Evolutionary conservation across 2,113 vertebrate genomes (phyloP), one percentile per base, ranked within the genome.

Genomic region (Chaetura pelagica): DNA sequence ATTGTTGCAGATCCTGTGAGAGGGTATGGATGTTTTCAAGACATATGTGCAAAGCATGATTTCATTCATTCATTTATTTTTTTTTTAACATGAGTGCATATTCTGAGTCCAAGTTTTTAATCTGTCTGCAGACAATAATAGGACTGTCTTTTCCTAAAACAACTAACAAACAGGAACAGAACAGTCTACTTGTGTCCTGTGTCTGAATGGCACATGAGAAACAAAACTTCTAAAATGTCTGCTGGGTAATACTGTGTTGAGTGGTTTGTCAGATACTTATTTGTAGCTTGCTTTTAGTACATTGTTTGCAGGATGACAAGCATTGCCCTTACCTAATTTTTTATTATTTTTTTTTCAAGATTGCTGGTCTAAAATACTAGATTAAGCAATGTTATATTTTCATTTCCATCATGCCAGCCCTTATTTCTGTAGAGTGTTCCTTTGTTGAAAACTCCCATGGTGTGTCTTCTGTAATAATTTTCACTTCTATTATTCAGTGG

Each of bases 1-100:
- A 98, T 99, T n/a, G 97, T 99, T 4, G 72, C 89, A 4, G 99
- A 99, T 94, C 94, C 99, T 23, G 15, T 97, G 74, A 98, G 96
- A 84, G 99, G 99, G 99, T 99, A 97, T 30, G 96, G 96, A 69
- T 68, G 18, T 21, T 76, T 21, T 34, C 26, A 71, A 64, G 63
- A 84, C n/a, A 66, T 2, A 17, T 1, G 5, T 35, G n/a, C 64
- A 87, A 52, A 91, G 27, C 26, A 35, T 59, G 6, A 6, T 23
- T 29, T 48, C 38, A 18, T 71, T 74, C 63, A 9, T 24, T 34
- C 38, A 15, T 63, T 66, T 38, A n/a, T 38, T 75, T 12, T 30
- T 44, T 72, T 8, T 83, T 88, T 91, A 77, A 21, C 3, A 6
- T 24, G 9, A 76, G 12, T 1, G 1, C 46, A 15, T 72, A 15